phyloP scores from a whole-genome alignment of 2,113 vertebrate genomes.

The Equus przewalskii region DNA sequence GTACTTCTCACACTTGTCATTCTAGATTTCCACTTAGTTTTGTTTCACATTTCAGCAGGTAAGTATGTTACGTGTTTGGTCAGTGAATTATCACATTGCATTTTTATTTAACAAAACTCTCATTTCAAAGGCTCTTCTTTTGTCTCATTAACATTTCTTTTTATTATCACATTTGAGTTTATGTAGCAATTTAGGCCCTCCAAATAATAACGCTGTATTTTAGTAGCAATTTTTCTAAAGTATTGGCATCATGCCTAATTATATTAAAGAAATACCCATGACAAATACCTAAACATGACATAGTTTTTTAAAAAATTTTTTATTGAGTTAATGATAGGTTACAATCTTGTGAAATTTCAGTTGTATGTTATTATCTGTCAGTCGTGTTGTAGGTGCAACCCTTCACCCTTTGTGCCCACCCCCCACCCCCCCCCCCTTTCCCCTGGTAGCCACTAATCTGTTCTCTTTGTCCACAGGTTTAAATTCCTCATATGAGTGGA shows the following conservation, averaged over 20 bases:
- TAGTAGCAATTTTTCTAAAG: constrained; percentile 37
- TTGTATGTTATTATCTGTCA: too few relatives aligned
- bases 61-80: not conserved
- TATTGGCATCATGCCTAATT: constrained; percentile 16
- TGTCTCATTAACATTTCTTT: constrained; percentile 43
- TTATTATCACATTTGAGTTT: constrained; percentile 33
- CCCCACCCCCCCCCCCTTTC: too few relatives aligned
- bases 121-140: not conserved
- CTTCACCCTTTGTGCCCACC: too few relatives aligned
- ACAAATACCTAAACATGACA: constrained; percentile 28
- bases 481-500: too few relatives aligned
- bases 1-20: not conserved
- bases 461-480: too few relatives aligned
- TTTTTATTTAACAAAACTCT: constrained; percentile 26
- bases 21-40: not conserved
- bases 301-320: not conserved
- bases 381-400: too few relatives aligned
- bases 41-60: not conserved
- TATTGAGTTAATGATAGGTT: too few relatives aligned
- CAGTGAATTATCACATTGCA: not conserved
- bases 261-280: constrained; percentile 46
- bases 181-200: not conserved
- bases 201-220: not conserved
- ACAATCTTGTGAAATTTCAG: too few relatives aligned
- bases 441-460: too few relatives aligned